Percentiles rank a stretch among this genome's conserved stretches.
Conservation (phyloP, 2,113 vertebrate genomes). For the Neomonachus schauinslandi region DNA sequence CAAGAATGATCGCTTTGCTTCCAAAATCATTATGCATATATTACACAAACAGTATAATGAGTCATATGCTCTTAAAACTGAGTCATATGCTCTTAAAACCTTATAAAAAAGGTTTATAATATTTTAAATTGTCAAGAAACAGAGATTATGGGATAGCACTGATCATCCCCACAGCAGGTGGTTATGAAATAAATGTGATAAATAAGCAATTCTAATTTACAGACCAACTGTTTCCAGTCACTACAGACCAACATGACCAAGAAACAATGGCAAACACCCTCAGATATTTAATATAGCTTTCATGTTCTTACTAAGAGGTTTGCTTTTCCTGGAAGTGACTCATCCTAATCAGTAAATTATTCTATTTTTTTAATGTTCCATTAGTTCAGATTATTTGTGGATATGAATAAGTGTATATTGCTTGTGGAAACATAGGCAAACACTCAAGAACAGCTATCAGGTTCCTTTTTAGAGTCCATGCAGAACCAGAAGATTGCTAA, state of each 20-base stretch:
- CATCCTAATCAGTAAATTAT: conserved; percentile 63
- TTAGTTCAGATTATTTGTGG: conserved; percentile 45
- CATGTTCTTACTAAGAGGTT: conserved; percentile 49
- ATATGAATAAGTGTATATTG: background rate
- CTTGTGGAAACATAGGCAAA: conserved; percentile 19
- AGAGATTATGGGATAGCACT: background rate
- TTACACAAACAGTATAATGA: conserved; percentile 60
- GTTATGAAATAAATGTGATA: background rate
- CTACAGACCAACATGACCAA: background rate
- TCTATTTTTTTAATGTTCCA: conserved; percentile 36
- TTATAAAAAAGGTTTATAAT: background rate
- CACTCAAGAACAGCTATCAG: background rate
- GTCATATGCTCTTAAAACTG: conserved; percentile 59
- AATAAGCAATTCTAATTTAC: background rate
- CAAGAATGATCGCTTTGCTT: conserved; percentile 39
- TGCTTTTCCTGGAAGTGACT: conserved; percentile 59
- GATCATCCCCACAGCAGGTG: background rate
- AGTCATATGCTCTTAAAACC: conserved; percentile 57
- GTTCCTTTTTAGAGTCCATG: background rate
- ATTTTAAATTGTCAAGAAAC: conserved; percentile 32
- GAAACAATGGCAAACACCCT: background rate
- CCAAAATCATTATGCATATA: conserved; percentile 47
- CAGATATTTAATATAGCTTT: background rate
- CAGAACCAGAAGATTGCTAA: background rate
- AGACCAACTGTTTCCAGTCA: background rate